phyloP scores from a whole-genome alignment of 2,888 invertebrate species.

The Gryllus longicercus region DNA sequence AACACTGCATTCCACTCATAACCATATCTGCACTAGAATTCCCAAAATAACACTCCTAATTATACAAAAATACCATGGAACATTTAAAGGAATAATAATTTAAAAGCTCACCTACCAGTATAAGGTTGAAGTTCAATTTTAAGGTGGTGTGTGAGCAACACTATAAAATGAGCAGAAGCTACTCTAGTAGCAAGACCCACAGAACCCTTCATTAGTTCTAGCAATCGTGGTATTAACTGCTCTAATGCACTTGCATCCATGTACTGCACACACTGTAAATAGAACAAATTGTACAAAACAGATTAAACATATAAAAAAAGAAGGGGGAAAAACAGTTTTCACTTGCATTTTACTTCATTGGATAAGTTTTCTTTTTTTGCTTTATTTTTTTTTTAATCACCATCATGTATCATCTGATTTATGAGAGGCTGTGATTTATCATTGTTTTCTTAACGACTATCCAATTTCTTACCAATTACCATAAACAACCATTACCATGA shows the following conservation, averaged over 20 bases:
- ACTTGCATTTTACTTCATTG: too few relatives aligned
- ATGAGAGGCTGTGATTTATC: too few relatives aligned
- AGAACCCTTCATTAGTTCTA: constrained; percentile 76
- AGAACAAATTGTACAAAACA: neutral
- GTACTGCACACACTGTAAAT: constrained; percentile 60
- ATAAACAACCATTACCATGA: too few relatives aligned
- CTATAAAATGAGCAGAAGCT: constrained; percentile 74
- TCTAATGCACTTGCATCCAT: constrained; percentile 73
- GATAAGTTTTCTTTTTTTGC: too few relatives aligned
- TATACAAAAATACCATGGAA: too few relatives aligned
- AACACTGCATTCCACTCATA: neutral
- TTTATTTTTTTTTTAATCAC: too few relatives aligned
- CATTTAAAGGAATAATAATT: too few relatives aligned
- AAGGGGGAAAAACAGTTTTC: too few relatives aligned
- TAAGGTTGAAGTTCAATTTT: constrained; percentile 56
- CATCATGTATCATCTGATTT: too few relatives aligned
- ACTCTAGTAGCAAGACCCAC: constrained; percentile 82
- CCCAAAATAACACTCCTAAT: neutral
- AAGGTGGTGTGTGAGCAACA: constrained; percentile 54
- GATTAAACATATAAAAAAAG: too few relatives aligned
- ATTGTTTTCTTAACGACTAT: too few relatives aligned
- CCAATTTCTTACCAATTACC: too few relatives aligned
- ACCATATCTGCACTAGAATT: neutral
- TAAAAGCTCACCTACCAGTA: constrained; percentile 47
- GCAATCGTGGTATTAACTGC: constrained; percentile 72